Evolutionary conservation across 2,888 invertebrate species (phyloP).

Genomic region (Brassicogethes aeneus): DNA sequence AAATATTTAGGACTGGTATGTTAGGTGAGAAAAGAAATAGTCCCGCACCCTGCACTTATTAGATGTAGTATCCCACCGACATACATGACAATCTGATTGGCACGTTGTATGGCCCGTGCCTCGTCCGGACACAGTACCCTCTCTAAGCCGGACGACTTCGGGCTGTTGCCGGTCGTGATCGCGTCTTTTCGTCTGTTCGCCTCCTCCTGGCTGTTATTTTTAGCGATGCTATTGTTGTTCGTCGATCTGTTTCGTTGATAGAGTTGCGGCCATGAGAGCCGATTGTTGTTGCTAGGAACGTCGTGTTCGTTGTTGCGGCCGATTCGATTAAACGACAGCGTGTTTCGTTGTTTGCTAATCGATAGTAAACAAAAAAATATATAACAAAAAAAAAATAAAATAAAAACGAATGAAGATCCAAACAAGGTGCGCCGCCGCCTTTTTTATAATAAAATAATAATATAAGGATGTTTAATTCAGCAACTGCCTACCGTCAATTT

Average conservation of each 20-base stretch:
- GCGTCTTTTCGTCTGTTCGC: slow-evolving; percentile 41
- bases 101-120: slow-evolving; percentile 74
- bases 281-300: slow-evolving; percentile 40
- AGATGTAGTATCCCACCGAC: too few species aligned
- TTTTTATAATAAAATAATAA: too few species aligned
- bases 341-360: slow-evolving; percentile 39
- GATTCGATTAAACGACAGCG: slow-evolving; percentile 30
- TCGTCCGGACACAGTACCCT: slow-evolving; percentile 60
- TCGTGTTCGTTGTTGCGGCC: slow-evolving; percentile 41
- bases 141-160: slow-evolving; percentile 45
- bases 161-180: slow-evolving; percentile 30
- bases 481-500: too few species aligned
- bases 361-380: slow-evolving; percentile 6
- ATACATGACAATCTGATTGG: slow-evolving; percentile 84
- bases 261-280: slow-evolving; percentile 52
- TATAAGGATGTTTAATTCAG: too few species aligned
- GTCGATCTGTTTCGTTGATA: slow-evolving; percentile 29
- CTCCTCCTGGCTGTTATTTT: slow-evolving; percentile 34
- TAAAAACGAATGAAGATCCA: neutral
- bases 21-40: too few species aligned
- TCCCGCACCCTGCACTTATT: too few species aligned
- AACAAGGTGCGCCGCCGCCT: too few species aligned
- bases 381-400: slow-evolving; percentile 6
- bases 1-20: too few species aligned
- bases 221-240: slow-evolving; percentile 13